Conservation (phyloP, 2,113 vertebrate genomes). For the Nicator chloris region DNA sequence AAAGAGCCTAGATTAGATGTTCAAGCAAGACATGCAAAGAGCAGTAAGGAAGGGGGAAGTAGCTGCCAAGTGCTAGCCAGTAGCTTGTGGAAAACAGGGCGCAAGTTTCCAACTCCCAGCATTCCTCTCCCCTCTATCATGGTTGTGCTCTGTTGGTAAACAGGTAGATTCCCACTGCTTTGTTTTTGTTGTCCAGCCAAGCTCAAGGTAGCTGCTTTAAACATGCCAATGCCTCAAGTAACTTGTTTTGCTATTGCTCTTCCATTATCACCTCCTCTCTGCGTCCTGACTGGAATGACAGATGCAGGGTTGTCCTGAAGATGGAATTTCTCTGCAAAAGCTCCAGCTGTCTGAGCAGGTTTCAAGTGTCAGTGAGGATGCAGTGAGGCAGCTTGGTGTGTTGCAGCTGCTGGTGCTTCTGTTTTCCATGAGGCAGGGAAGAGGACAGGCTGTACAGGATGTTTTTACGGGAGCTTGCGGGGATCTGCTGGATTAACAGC, state of each 20-base stretch:
- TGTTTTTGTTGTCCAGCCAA: neutral
- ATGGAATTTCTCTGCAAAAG: neutral
- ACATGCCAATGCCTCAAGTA: neutral
- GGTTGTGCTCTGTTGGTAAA: neutral
- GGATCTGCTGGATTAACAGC: neutral
- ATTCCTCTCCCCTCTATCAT: neutral
- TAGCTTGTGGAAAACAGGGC: neutral
- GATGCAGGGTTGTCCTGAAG: neutral
- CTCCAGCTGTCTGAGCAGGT: neutral
- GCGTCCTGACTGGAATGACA: fast-evolving
- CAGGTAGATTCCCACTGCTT: neutral
- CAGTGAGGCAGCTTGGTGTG: neutral
- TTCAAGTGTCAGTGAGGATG: neutral
- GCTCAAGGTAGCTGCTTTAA: neutral
- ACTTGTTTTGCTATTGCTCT: neutral
- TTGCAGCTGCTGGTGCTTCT: neutral
- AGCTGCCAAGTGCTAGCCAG: neutral
- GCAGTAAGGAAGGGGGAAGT: neutral
- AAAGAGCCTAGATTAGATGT: neutral
- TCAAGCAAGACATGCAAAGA: neutral
- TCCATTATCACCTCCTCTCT: neutral
- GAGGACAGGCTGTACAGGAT: neutral
- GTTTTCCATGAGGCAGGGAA: neutral
- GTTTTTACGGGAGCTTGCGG: fast-evolving
- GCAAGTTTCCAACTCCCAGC: neutral